Base-by-base conservation (phyloP, 2,888 invertebrate genomes). In the Hirtodrosophila confusa region DNA sequence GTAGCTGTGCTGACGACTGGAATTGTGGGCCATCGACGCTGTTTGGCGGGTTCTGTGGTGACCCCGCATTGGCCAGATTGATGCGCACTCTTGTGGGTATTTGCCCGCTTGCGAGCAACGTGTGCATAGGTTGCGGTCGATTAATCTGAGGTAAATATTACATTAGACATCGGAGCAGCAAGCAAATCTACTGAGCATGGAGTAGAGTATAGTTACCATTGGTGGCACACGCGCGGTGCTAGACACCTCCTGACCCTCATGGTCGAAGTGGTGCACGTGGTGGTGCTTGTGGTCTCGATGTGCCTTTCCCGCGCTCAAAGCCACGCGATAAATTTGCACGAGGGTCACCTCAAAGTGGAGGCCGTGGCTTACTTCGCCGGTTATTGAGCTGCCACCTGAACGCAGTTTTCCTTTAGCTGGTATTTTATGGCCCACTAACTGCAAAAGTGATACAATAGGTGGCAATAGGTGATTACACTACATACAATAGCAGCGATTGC, bases 221-320 rank as follows among this genome's bases (percentile, higher is more conserved):
- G 88, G 88, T 0, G 94, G 93, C 0, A 94, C 93, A 0, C 93
- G 91, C 0, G 93, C 93, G 1, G 93, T 93, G 0, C 93, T 92
- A 41, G 94, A 93, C 7, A 94, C 91, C 3, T 94, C 93, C 8
- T 94, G 94, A 0, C 95, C 96, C 70, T 95, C 94, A 88, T 95
- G 95, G 82, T 94, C 95, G 87, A 95, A 95, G 83, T 95, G 95
- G 89, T 96, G 96, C 0, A 94, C 96, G 91, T 97, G 96, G 89
- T 97, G 97, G 88, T 97, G 97, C 88, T 96, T 97, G 91, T 97
- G 96, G 87, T 96, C 96, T 73, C 94, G 95, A 91, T 97, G 96
- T 0, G 96, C 96, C 90, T 97, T 97, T 0, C 97, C 97, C 2
- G 96, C 96, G 3, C 96, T 96, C 62, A 97, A 89, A 0, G 96